These are phyloP conservation scores for Typhlomys cinereus DNA, from an alignment of 2,113 vertebrate genomes.

Conservation along the genomic window DNA sequence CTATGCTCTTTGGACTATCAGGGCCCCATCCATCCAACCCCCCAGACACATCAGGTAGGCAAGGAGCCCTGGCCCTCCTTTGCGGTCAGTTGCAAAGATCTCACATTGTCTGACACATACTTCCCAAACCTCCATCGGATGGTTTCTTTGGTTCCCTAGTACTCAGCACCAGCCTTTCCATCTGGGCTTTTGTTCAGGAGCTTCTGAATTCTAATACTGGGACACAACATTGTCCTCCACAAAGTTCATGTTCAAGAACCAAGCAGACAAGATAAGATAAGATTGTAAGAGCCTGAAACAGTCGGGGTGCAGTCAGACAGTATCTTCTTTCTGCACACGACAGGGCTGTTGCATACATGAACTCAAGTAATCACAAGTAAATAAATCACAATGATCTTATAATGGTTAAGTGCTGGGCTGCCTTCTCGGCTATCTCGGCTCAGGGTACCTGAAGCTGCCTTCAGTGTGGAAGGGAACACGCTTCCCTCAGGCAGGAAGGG, in stretches of 20 bases:
- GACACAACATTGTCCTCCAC: not conserved
- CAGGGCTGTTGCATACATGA: no score
- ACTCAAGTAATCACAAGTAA: no score
- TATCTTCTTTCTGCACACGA: no score
- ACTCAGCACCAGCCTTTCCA: not conserved
- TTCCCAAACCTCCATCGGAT: not conserved
- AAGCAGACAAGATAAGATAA: no score
- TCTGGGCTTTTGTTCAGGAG: not conserved
- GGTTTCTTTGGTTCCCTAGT: not conserved
- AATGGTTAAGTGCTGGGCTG: no score
- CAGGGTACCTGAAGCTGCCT: not conserved
- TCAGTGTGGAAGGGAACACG: no score
- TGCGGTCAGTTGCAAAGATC: not conserved
- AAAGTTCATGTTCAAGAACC: not conserved
- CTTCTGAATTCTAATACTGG: not conserved
- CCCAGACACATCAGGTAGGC: no score
- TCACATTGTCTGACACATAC: not conserved
- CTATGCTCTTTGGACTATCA: not conserved
- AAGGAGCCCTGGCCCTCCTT: rapidly evolving
- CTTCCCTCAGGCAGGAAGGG: not conserved
- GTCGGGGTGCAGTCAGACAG: no score
- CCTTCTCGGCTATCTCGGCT: not conserved
- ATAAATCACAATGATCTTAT: no score
- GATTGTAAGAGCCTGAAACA: no score
- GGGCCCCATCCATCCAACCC: no score